Base-by-base conservation (phyloP, 2,113 vertebrate species). In the Cyphomyrus discorhynchus region DNA sequence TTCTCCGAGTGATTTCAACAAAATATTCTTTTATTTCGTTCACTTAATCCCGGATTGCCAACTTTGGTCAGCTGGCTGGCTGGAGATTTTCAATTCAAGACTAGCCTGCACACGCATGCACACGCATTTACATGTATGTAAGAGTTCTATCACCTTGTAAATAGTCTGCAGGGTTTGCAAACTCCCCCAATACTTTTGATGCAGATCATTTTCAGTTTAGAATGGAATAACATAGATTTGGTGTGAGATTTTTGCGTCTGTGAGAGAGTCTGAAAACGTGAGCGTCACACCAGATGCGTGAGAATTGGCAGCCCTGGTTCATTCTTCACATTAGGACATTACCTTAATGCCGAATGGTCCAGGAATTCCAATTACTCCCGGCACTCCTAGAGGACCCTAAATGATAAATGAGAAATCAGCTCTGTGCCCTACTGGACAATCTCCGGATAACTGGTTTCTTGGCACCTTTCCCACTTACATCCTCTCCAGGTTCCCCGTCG, bases 341-440 rank as follows among this genome's bases (percentile, higher is more conserved):
- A 96, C 96, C 95, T 96, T 96, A 50, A 49, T 0, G 49, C 94
- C 94, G 66, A 95, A 93, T 52, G 5, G 1, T 31, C 95, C 94
- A 0, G 93, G 93, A 17, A 94, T 92, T 49, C 93, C 94, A 45
- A 74, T 91, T 88, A 93, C 5, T 0, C 90, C 96, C 8, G 93
- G 50, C 66, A 95, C 95, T 74, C 95, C 94, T 0, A 93, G 58
- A 0, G 90, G 91, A 62, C 93, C 93, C 95, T 94, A 91, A 47
- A 89, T 5, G 3, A 35, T 50, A 42, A 88, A 47, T 13, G 89
- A 58, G 42, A 82, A 82, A 50, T 62, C 19, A 47, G 27, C 53
- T 42, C 2, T 56, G 53, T 39, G n/a, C 31, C 31, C 50, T 19
- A 35, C 15, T 42, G n/a, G 24, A 56, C 50, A 56, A 31, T 47